Conservation (phyloP, 1,140 invertebrate genomes). For the Apis mellifera region DNA sequence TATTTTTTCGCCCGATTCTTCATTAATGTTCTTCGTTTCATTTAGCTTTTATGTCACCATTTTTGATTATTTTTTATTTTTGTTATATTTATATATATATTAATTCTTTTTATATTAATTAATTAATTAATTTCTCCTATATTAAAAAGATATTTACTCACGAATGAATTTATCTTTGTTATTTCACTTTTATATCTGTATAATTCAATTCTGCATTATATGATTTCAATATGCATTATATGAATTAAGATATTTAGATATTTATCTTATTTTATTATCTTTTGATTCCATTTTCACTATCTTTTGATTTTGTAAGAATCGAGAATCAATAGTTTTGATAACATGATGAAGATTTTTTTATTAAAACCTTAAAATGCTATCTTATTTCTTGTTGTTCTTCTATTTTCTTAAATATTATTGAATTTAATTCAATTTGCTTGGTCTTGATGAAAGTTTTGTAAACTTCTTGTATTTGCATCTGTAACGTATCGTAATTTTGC, state of each 20-base stretch:
- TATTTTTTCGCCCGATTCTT: slow-evolving; percentile 8
- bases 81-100: not conserved
- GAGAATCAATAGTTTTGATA: not conserved
- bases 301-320: slow-evolving; percentile 35
- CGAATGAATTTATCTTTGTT: not conserved
- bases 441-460: not conserved
- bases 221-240: not conserved
- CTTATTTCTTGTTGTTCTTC: not conserved
- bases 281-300: slow-evolving; percentile 33
- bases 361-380: not conserved
- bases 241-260: no score
- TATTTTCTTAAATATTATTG: not conserved
- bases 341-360: slow-evolving; percentile 24
- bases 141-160: no score
- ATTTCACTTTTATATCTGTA: not conserved
- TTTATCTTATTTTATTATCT: not conserved
- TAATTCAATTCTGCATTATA: not conserved
- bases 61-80: not conserved
- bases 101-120: not conserved
- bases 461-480: slow-evolving; percentile 30
- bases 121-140: not conserved
- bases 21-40: slow-evolving; percentile 4
- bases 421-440: slow-evolving; percentile 2
- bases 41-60: slow-evolving; percentile 46
- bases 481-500: slow-evolving; percentile 27